phyloP scores from a whole-genome alignment of 1,140 invertebrate species.

The Tribolium castaneum region DNA sequence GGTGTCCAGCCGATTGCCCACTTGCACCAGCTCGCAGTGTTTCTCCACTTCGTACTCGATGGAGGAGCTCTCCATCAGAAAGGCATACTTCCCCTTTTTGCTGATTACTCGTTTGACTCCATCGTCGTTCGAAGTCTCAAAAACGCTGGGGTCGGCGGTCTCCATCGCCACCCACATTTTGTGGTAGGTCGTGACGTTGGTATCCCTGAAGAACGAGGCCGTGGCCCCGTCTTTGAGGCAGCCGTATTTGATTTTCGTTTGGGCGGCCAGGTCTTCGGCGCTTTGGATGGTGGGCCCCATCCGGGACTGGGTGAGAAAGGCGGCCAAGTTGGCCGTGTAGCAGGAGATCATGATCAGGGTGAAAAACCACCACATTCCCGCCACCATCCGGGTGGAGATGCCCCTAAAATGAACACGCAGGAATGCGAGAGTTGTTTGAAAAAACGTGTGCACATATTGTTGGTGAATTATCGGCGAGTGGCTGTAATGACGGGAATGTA shows the following conservation, averaged over 20 bases:
- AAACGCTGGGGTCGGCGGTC: conserved; percentile 83
- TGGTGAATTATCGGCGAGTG: not conserved
- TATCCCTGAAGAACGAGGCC: conserved; percentile 71
- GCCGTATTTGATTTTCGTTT: conserved; percentile 91
- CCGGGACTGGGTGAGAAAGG: conserved; percentile 89
- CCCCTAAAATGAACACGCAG: conserved; percentile 66
- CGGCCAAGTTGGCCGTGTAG: conserved; percentile 96
- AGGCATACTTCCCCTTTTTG: conserved; percentile 78
- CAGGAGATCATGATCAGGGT: conserved; percentile 96
- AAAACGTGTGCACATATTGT: conserved; percentile 5
- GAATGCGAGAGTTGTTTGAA: not conserved
- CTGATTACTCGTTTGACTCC: conserved; percentile 85
- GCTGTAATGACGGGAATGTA: not conserved
- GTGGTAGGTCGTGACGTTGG: conserved; percentile 77
- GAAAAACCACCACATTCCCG: conserved; percentile 96
- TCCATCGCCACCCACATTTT: conserved; percentile 82
- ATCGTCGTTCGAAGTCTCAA: conserved; percentile 82
- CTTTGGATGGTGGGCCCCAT: conserved; percentile 87
- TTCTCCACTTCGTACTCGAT: conserved; percentile 83
- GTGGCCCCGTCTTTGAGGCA: conserved; percentile 80
- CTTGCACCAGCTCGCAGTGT: conserved; percentile 81
- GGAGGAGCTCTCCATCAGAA: conserved; percentile 86
- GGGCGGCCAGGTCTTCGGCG: conserved; percentile 89
- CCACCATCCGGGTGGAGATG: conserved; percentile 80
- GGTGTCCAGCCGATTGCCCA: conserved; percentile 80